These are phyloP conservation scores for Oscheius sp. DNA, from an alignment of 2,888 invertebrate species.

Conservation along the genomic window DNA sequence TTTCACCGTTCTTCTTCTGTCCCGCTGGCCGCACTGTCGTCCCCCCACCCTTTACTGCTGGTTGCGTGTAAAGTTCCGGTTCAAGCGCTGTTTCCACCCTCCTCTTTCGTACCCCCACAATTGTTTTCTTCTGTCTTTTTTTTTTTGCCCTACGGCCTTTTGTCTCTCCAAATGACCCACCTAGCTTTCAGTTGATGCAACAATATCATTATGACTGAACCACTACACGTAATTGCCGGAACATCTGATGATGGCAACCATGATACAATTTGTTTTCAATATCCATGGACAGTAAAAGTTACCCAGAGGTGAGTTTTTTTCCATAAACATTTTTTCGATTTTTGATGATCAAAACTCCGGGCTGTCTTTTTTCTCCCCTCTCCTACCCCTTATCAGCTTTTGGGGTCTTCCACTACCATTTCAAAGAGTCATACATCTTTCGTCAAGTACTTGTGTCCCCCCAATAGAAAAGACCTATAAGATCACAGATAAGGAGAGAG, in stretches of 20 bases:
- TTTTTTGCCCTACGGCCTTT: not conserved
- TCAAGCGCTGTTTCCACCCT: slow-evolving; percentile 19
- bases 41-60: slow-evolving; percentile 6
- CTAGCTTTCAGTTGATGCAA: slow-evolving; percentile 15
- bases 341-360: slow-evolving; percentile 1
- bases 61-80: slow-evolving; percentile 16
- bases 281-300: slow-evolving; percentile 52
- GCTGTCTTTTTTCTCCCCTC: too few relatives aligned
- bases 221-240: slow-evolving; percentile 36
- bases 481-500: too few relatives aligned
- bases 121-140: not conserved
- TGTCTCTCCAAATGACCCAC: not conserved
- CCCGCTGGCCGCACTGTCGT: not conserved
- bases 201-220: slow-evolving; percentile 24
- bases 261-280: slow-evolving; percentile 50
- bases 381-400: too few relatives aligned
- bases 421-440: slow-evolving; percentile 5
- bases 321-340: not conserved
- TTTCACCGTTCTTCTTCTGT: not conserved
- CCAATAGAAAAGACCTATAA: too few relatives aligned
- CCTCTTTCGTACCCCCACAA: not conserved
- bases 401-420: not conserved
- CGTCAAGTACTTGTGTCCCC: not conserved
- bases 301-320: slow-evolving; percentile 43
- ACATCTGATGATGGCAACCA: slow-evolving; percentile 27